Evolutionary conservation across 2,113 vertebrate species (phyloP).

Genomic region (Ailurus styani): DNA sequence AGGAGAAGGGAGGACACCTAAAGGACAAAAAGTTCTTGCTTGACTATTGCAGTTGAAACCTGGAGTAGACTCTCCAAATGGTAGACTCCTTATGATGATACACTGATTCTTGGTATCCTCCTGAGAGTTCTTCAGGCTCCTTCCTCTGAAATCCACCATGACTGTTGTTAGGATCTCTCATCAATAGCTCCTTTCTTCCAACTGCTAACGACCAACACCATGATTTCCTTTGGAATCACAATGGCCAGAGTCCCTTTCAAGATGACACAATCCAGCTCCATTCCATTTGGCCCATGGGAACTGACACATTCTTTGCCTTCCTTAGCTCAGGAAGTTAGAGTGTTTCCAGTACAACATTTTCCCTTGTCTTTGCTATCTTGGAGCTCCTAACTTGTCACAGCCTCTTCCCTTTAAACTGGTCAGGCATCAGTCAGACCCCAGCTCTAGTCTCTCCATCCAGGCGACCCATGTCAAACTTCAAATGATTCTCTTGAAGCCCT

Average conservation of each 20-base stretch:
- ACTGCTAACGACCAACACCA: background rate
- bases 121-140: background rate
- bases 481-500: background rate
- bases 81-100: background rate
- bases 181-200: background rate
- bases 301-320: background rate
- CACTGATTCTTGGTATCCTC: background rate
- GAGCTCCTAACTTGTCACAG: background rate
- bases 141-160: background rate
- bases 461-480: background rate
- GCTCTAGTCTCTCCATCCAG: background rate
- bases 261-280: background rate
- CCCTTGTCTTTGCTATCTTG: background rate
- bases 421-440: background rate
- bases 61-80: background rate
- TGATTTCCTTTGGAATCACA: background rate
- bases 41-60: background rate
- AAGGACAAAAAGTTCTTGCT: background rate
- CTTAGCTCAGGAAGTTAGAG: background rate
- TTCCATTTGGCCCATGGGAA: background rate
- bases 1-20: background rate
- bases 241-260: background rate
- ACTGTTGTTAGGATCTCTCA: background rate
- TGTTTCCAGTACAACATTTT: background rate
- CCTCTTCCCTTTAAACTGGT: background rate